phyloP scores from a whole-genome alignment of 1,140 invertebrate species.

The Phenacoccus solenopsis region DNA sequence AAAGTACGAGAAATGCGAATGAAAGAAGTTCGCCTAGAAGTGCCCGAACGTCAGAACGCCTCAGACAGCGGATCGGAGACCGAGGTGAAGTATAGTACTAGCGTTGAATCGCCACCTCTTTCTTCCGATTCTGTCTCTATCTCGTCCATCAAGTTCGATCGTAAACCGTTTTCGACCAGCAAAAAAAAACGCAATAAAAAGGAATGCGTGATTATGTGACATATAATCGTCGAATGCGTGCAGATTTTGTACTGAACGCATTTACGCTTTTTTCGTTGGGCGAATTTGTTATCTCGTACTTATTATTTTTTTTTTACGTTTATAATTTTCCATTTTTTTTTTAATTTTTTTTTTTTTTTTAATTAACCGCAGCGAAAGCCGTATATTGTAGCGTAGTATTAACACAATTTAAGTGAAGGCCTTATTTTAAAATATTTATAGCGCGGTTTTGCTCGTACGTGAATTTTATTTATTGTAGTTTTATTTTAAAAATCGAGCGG shows the following conservation, averaged over 20 bases:
- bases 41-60: slow-evolving; percentile 39
- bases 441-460: too few relatives aligned
- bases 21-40: slow-evolving; percentile 51
- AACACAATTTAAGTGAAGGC: too few relatives aligned
- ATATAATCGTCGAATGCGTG: background rate
- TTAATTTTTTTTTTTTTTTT: too few relatives aligned
- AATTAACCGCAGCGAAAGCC: too few relatives aligned
- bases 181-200: slow-evolving; percentile 19
- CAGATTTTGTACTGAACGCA: background rate
- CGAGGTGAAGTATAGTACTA: slow-evolving; percentile 43
- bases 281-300: background rate
- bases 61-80: slow-evolving; percentile 59
- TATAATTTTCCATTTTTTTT: background rate
- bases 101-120: background rate
- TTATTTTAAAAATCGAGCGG: too few relatives aligned
- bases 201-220: slow-evolving; percentile 22
- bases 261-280: background rate
- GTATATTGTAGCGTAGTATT: background rate
- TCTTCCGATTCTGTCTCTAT: slow-evolving; percentile 1
- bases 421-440: too few relatives aligned
- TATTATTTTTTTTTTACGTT: background rate
- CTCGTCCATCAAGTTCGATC: background rate
- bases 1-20: slow-evolving; percentile 49
- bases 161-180: background rate
- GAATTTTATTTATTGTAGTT: too few relatives aligned